These are phyloP conservation scores for Emydocephalus ijimae DNA, from an alignment of 2,113 vertebrate species.

Conservation along the genomic window DNA sequence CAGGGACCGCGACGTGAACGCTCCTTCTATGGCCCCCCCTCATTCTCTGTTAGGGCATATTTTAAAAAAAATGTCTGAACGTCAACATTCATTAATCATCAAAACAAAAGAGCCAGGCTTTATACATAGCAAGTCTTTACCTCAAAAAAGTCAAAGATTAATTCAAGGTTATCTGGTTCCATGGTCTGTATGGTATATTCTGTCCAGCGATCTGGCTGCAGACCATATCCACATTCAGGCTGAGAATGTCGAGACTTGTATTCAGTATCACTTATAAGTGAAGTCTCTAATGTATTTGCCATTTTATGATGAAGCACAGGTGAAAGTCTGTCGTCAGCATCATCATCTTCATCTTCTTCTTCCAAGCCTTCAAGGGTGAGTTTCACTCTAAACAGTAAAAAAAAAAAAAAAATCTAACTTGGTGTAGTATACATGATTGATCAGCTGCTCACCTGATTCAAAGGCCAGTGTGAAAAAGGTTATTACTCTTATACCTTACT, in stretches of 20 bases:
- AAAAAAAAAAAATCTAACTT: neutral
- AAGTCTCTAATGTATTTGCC: slow-evolving; percentile 84
- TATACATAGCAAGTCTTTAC: slow-evolving; percentile 57
- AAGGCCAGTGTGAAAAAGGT: neutral
- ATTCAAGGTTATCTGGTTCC: slow-evolving; percentile 94
- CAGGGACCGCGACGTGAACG: too few species aligned
- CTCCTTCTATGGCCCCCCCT: too few species aligned
- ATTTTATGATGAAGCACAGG: slow-evolving; percentile 79
- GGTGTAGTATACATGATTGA: neutral
- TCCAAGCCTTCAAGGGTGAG: slow-evolving; percentile 90
- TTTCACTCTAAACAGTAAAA: slow-evolving; percentile 73
- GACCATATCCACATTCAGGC: slow-evolving; percentile 90
- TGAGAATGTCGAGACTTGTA: slow-evolving; percentile 90
- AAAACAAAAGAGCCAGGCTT: neutral
- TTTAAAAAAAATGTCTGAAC: neutral
- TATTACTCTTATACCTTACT: neutral
- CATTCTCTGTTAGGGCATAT: neutral
- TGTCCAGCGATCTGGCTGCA: slow-evolving; percentile 85
- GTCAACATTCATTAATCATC: neutral
- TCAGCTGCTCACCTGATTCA: neutral
- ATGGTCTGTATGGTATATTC: slow-evolving; percentile 96
- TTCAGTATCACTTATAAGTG: slow-evolving; percentile 81
- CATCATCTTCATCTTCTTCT: slow-evolving; percentile 79
- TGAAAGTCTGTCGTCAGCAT: slow-evolving; percentile 68
- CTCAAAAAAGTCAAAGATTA: slow-evolving; percentile 98